Evolutionary conservation across 2,888 invertebrate genomes (phyloP).

Genomic region (Cabera pusaria): DNA sequence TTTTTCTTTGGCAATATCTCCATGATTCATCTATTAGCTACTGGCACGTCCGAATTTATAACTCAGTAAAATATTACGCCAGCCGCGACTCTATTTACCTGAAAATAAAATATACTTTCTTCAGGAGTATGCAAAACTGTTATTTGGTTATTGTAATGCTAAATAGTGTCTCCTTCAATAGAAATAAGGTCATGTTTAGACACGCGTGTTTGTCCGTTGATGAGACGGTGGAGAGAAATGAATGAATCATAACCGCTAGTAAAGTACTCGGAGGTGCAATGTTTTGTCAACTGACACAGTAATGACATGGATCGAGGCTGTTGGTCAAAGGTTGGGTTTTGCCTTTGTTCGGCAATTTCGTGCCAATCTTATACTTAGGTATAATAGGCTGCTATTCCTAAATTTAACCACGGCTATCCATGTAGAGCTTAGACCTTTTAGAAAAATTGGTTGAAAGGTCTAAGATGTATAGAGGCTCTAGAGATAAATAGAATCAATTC

Average conservation of each 20-base stretch:
- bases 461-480: too few relatives aligned
- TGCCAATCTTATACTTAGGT: too few relatives aligned
- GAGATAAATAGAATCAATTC: too few relatives aligned
- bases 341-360: constrained; percentile 2
- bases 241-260: constrained; percentile 55
- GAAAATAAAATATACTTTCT: constrained; percentile 8
- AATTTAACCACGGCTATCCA: too few relatives aligned
- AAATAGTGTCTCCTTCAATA: constrained; percentile 3
- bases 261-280: too few relatives aligned
- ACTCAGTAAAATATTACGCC: constrained; percentile 16
- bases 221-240: constrained; percentile 44
- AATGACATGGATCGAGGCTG: background rate
- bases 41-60: constrained; percentile 14
- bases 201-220: constrained; percentile 35
- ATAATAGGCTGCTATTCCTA: too few relatives aligned
- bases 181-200: constrained; percentile 11
- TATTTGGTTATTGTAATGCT: constrained; percentile 2
- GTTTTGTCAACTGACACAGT: constrained; percentile 30
- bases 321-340: constrained; percentile 8
- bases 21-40: constrained; percentile 29
- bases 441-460: too few relatives aligned
- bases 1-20: constrained; percentile 30
- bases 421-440: too few relatives aligned
- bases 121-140: background rate
- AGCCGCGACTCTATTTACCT: too few relatives aligned